A percentile compares a stretch with the other conserved stretches of the same genome.
Conservation (phyloP, 2,888 invertebrate species). For the Alsophila aescularia region DNA sequence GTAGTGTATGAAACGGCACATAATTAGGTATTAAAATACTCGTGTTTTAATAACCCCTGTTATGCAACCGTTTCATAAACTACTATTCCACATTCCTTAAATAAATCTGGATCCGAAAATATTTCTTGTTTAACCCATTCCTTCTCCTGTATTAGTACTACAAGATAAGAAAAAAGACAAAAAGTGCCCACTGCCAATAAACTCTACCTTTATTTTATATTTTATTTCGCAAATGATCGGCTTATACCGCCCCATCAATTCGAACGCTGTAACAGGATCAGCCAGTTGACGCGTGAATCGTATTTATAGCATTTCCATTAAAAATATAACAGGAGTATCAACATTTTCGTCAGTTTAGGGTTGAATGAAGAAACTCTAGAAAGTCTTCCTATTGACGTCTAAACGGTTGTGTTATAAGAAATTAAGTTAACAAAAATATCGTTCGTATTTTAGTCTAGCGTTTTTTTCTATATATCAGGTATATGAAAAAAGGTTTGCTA, state of each 20-base stretch:
- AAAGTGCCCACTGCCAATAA: conserved; percentile 17
- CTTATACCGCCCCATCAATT: conserved; percentile 75
- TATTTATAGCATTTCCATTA: conserved; percentile 70
- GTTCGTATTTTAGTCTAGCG: no score
- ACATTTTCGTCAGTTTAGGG: conserved; percentile 36
- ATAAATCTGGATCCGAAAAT: no score
- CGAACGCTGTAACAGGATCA: conserved; percentile 74
- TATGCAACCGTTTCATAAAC: no score
- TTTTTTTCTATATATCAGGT: no score
- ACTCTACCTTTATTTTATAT: conserved; percentile 45
- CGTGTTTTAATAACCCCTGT: no score
- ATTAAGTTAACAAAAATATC: no score
- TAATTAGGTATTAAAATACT: no score
- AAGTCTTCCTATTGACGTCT: conserved; percentile 53
- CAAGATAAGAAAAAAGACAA: conserved; percentile 19
- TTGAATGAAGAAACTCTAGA: conserved; percentile 42
- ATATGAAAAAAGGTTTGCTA: no score
- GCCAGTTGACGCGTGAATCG: conserved; percentile 72
- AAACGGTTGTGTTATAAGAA: not conserved
- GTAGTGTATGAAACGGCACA: no score
- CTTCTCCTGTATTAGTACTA: conserved; percentile 6
- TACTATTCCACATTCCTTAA: no score
- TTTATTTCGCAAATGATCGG: conserved; percentile 75
- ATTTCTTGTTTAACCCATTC: not conserved
- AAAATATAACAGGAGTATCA: conserved; percentile 37